phyloP scores from a whole-genome alignment of 1,140 invertebrate genomes.

The Drosophila chauvacae region DNA sequence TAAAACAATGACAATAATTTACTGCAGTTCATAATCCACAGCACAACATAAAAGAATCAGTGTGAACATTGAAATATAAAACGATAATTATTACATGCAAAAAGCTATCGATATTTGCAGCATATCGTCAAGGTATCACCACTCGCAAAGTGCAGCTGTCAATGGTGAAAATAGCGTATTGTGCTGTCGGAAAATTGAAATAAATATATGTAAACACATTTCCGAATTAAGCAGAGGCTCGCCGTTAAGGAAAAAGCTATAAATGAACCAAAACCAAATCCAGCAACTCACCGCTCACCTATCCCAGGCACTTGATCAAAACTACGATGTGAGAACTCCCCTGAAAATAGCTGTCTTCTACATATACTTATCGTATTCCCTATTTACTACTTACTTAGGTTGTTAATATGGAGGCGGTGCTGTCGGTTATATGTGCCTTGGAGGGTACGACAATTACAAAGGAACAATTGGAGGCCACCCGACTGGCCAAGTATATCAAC shows the following conservation, averaged over 20 bases:
- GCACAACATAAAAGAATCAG: too few relatives aligned
- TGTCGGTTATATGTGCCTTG: slow-evolving; percentile 95
- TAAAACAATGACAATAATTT: too few relatives aligned
- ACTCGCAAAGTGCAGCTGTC: slow-evolving; percentile 23
- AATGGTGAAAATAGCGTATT: slow-evolving; percentile 60
- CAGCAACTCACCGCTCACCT: slow-evolving; percentile 88
- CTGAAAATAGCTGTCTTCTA: not conserved
- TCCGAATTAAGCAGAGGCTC: slow-evolving; percentile 12
- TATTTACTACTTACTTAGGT: slow-evolving; percentile 88
- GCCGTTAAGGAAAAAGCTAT: slow-evolving; percentile 27
- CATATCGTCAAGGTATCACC: slow-evolving; percentile 8
- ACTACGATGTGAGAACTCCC: slow-evolving; percentile 88
- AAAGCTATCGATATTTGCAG: not conserved
- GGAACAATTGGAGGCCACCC: slow-evolving; percentile 95
- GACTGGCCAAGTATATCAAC: slow-evolving; percentile 97
- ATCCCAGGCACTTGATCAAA: slow-evolving; percentile 88
- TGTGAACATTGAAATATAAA: not conserved
- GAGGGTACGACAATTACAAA: slow-evolving; percentile 97
- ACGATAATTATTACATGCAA: not conserved
- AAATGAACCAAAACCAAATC: slow-evolving; percentile 83
- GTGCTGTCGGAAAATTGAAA: slow-evolving; percentile 26
- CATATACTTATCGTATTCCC: not conserved
- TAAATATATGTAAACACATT: slow-evolving; percentile 20
- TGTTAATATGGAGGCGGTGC: slow-evolving; percentile 95
- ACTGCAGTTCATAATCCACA: too few relatives aligned